Conservation (phyloP, 2,888 invertebrate species). For the Amblyjoppa fuscipennis region DNA sequence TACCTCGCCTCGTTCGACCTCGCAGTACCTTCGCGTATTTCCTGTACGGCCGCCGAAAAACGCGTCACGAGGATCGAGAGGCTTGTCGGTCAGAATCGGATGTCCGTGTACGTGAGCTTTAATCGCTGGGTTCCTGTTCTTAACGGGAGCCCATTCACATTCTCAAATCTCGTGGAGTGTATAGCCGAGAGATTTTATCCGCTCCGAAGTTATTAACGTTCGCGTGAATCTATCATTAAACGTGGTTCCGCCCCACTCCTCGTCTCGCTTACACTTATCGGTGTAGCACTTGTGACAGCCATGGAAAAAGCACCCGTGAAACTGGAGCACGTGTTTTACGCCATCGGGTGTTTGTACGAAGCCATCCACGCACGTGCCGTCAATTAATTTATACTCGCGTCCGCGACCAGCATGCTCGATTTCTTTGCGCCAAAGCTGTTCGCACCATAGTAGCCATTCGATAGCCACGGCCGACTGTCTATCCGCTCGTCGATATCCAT, state of each 20-base stretch:
- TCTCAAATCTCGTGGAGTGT: neutral
- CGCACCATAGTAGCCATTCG: neutral
- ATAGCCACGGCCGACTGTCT: neutral
- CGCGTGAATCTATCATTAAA: neutral
- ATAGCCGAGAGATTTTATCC: conserved; percentile 5
- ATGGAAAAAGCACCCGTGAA: neutral
- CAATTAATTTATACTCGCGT: neutral
- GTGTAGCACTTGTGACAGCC: neutral
- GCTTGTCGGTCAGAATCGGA: neutral
- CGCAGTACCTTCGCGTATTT: no score
- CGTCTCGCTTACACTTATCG: neutral
- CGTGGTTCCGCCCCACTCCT: neutral
- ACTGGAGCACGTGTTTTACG: neutral
- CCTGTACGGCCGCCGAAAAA: no score
- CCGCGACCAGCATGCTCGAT: neutral
- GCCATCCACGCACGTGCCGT: neutral
- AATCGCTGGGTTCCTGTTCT: neutral
- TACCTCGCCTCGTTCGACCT: no score
- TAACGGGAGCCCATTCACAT: neutral
- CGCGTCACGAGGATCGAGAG: neutral
- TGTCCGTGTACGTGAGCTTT: neutral
- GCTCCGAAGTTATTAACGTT: neutral
- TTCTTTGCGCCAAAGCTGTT: neutral
- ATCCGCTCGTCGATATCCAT: conserved; percentile 33
- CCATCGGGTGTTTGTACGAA: neutral